Conservation (phyloP, 35 echinoderm and acorn worm genomes). For the Hemicentrotus pulcherrimus region DNA sequence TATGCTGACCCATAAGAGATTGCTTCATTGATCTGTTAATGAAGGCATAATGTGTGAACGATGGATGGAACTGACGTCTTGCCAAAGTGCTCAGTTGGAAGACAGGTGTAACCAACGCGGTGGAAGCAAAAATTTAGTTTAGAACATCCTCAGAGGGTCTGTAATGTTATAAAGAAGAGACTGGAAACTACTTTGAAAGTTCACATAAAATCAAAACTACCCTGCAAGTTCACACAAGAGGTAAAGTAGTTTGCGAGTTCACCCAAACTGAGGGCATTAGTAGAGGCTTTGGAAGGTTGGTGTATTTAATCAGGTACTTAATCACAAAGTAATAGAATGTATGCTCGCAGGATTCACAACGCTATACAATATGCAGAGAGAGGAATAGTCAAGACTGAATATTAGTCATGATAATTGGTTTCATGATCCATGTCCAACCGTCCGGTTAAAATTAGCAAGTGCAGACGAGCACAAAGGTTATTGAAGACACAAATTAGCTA, state of each 20-base stretch:
- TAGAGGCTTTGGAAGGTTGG: too few species aligned
- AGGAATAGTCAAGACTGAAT: too few species aligned
- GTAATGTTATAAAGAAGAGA: not conserved
- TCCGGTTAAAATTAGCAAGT: too few species aligned
- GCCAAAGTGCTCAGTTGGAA: not conserved
- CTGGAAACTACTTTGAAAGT: not conserved
- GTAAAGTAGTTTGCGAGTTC: not conserved
- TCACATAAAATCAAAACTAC: not conserved
- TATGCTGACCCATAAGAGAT: not conserved
- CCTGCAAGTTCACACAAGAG: not conserved
- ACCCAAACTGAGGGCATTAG: not conserved
- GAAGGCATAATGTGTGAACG: not conserved
- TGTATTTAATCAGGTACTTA: too few species aligned
- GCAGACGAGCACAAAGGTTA: too few species aligned
- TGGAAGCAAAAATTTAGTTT: not conserved
- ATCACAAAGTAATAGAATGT: too few species aligned
- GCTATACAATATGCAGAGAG: too few species aligned
- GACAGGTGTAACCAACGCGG: not conserved
- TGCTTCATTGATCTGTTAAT: conserved; percentile 12
- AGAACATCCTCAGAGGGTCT: not conserved
- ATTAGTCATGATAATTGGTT: too few species aligned
- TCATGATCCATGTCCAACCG: too few species aligned
- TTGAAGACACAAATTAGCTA: too few species aligned
- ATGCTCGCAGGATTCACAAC: too few species aligned
- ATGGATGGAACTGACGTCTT: not conserved